Evolutionary conservation across 2,888 invertebrate genomes (phyloP).

Genomic region (Beris morrisii): DNA sequence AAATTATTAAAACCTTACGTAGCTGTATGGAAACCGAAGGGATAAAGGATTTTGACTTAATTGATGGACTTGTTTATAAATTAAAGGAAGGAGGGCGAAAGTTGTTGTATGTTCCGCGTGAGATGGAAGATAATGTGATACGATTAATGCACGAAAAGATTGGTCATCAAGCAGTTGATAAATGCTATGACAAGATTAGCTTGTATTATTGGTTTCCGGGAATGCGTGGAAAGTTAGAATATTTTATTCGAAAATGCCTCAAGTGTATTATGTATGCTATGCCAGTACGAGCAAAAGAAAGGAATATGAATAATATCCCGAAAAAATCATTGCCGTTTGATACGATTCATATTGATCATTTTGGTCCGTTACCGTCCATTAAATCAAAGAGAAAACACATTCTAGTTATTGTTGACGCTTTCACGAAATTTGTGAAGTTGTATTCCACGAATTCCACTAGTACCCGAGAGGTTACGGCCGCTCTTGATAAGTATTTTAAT

Average conservation of each 20-base stretch:
- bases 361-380: slow-evolving; percentile 34
- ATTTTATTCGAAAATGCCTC: slow-evolving; percentile 15
- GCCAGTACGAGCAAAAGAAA: slow-evolving; percentile 14
- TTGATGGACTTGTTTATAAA: slow-evolving; percentile 26
- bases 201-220: slow-evolving; percentile 46
- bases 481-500: neutral
- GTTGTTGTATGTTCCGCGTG: slow-evolving; percentile 35
- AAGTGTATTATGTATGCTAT: neutral
- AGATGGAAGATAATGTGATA: slow-evolving; percentile 38
- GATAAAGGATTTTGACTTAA: neutral
- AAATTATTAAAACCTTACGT: slow-evolving; percentile 35
- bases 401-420: slow-evolving; percentile 32
- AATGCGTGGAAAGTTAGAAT: slow-evolving; percentile 34
- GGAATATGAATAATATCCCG: slow-evolving; percentile 42
- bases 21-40: slow-evolving; percentile 36
- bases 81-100: slow-evolving; percentile 1
- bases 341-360: slow-evolving; percentile 35
- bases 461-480: neutral
- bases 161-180: slow-evolving; percentile 45
- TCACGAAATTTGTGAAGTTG: slow-evolving; percentile 37
- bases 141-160: slow-evolving; percentile 41
- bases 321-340: slow-evolving; percentile 44
- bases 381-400: slow-evolving; percentile 32
- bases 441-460: slow-evolving; percentile 15
- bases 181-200: slow-evolving; percentile 40